These are phyloP conservation scores for Alethe castanea DNA, from an alignment of 2,113 vertebrate species.

Conservation along the genomic window DNA sequence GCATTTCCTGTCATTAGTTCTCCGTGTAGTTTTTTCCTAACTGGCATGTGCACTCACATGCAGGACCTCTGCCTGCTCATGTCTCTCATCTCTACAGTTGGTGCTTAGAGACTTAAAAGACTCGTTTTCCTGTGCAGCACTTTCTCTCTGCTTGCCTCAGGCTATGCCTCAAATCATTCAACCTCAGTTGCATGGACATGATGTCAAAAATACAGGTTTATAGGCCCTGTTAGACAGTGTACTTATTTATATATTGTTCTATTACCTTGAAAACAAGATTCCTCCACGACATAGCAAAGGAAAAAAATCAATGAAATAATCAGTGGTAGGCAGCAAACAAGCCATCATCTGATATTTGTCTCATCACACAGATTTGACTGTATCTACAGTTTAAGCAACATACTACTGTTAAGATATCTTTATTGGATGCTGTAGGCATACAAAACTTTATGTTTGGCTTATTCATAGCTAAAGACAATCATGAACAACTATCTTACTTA, in stretches of 20 bases:
- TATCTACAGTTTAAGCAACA: not conserved
- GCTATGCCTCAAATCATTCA: not conserved
- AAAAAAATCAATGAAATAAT: not conserved
- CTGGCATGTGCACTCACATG: accelerated
- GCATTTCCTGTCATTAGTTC: not conserved
- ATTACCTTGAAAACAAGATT: not conserved
- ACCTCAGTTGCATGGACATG: not conserved
- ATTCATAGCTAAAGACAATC: not conserved
- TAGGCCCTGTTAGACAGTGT: not conserved
- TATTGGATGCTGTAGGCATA: not conserved
- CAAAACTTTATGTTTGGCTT: not conserved
- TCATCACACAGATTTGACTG: not conserved
- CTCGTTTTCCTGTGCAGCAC: not conserved
- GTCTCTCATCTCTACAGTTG: not conserved
- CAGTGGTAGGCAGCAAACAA: not conserved
- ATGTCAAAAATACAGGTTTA: not conserved
- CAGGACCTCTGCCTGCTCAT: not conserved
- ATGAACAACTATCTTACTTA: not conserved
- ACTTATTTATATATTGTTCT: not conserved
- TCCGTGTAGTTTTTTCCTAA: not conserved
- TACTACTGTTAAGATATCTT: not conserved
- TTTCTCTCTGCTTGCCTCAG: not conserved
- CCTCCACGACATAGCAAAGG: not conserved
- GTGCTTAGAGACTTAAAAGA: not conserved
- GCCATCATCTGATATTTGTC: not conserved